Conservation (phyloP, 1,140 invertebrate genomes). For the Anadara kagoshimensis region DNA sequence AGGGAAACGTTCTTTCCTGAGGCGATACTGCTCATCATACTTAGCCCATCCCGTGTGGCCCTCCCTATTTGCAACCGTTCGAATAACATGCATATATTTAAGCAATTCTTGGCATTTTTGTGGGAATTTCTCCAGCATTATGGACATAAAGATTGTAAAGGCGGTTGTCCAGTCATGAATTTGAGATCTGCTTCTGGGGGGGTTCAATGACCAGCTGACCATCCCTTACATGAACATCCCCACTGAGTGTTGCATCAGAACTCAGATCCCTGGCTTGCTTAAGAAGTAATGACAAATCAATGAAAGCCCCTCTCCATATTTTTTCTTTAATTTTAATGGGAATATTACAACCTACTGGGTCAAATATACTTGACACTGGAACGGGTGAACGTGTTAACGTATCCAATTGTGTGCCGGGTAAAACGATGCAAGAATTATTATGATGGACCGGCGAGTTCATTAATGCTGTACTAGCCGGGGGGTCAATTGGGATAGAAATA, state of each 20-base stretch:
- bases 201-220: neutral
- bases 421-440: too few relatives aligned
- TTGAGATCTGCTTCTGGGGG: too few relatives aligned
- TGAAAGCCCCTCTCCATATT: slow-evolving; percentile 10
- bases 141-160: slow-evolving; percentile 4
- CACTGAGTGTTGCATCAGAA: neutral
- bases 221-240: slow-evolving; percentile 6
- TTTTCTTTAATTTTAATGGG: slow-evolving; percentile 4
- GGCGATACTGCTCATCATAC: slow-evolving; percentile 24
- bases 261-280: slow-evolving; percentile 5
- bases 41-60: slow-evolving; percentile 6
- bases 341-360: slow-evolving; percentile 2
- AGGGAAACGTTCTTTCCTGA: neutral
- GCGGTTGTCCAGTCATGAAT: slow-evolving; percentile 20
- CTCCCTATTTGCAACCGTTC: slow-evolving; percentile 3
- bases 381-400: neutral
- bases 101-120: slow-evolving; percentile 8
- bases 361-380: neutral
- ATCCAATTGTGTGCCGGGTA: too few relatives aligned
- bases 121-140: slow-evolving; percentile 15
- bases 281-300: neutral
- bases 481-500: too few relatives aligned
- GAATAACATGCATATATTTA: slow-evolving; percentile 25
- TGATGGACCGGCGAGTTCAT: too few relatives aligned
- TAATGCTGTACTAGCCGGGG: too few relatives aligned